These are phyloP conservation scores for Agonopterix arenella DNA, from an alignment of 2,888 invertebrate genomes.

Conservation along the genomic window DNA sequence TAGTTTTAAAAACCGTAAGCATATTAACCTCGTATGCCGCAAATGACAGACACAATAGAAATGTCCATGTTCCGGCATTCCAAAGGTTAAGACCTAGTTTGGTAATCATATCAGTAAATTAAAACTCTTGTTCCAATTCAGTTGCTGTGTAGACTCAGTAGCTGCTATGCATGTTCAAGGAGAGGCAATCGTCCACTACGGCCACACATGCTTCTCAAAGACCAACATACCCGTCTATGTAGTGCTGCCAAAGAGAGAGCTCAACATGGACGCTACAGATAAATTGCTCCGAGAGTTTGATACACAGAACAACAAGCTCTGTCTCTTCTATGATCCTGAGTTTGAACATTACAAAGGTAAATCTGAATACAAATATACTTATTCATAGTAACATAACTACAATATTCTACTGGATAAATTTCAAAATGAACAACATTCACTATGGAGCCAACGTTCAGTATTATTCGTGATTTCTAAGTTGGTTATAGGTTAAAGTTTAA, in stretches of 20 bases:
- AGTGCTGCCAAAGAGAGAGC: slow-evolving; percentile 79
- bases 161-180: slow-evolving; percentile 92
- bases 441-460: too few species aligned
- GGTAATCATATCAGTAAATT: background rate
- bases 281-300: slow-evolving; percentile 27
- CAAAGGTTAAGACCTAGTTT: too few species aligned
- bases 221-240: slow-evolving; percentile 85
- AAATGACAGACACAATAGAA: too few species aligned
- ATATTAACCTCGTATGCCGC: too few species aligned
- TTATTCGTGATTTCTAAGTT: too few species aligned
- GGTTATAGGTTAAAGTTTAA: too few species aligned
- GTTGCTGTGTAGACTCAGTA: slow-evolving; percentile 93
- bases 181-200: slow-evolving; percentile 94
- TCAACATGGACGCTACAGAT: slow-evolving; percentile 66
- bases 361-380: too few species aligned
- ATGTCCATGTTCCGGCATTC: too few species aligned
- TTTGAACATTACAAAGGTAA: slow-evolving; percentile 79
- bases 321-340: slow-evolving; percentile 82
- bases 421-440: too few species aligned
- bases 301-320: slow-evolving; percentile 44
- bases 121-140: slow-evolving; percentile 44
- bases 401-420: too few species aligned
- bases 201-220: slow-evolving; percentile 90
- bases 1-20: background rate
- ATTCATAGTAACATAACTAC: too few species aligned